Evolutionary conservation across 1,140 invertebrate genomes (phyloP).

Genomic region (Drosophila santomea): DNA sequence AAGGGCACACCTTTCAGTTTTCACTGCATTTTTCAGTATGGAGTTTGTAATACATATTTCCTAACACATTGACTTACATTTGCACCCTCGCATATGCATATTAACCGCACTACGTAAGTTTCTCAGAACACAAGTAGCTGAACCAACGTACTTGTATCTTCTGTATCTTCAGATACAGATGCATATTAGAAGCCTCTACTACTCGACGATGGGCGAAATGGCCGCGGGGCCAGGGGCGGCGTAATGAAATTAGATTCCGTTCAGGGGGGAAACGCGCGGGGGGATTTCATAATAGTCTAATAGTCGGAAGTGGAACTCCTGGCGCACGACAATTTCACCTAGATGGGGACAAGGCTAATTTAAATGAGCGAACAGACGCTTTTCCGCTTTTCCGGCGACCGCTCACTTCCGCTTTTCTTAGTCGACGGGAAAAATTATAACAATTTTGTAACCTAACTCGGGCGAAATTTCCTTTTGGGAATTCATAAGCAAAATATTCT

Average conservation of each 20-base stretch:
- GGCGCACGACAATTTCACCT: constrained; percentile 30
- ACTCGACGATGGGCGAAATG: neutral
- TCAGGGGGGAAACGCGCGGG: constrained; percentile 7
- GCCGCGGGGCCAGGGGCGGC: too few relatives aligned
- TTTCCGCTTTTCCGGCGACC: neutral
- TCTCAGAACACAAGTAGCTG: too few relatives aligned
- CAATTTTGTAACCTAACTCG: constrained; percentile 72
- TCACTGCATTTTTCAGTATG: neutral
- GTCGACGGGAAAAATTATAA: constrained; percentile 74
- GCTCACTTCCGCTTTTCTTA: neutral
- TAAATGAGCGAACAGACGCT: constrained; percentile 26
- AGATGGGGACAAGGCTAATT: constrained; percentile 51
- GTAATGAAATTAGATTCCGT: constrained; percentile 46
- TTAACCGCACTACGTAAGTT: neutral
- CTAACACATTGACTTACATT: constrained; percentile 1
- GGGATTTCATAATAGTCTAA: neutral
- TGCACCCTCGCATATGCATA: neutral
- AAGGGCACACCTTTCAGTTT: too few relatives aligned
- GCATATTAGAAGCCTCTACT: constrained; percentile 10
- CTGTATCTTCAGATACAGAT: neutral
- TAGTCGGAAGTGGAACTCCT: constrained; percentile 1
- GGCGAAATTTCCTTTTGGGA: constrained; percentile 73
- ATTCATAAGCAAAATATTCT: constrained; percentile 64
- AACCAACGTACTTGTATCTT: constrained; percentile 4
- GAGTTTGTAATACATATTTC: neutral